phyloP scores from a whole-genome alignment of 1,140 invertebrate genomes.

The Drosophila albomicans region DNA sequence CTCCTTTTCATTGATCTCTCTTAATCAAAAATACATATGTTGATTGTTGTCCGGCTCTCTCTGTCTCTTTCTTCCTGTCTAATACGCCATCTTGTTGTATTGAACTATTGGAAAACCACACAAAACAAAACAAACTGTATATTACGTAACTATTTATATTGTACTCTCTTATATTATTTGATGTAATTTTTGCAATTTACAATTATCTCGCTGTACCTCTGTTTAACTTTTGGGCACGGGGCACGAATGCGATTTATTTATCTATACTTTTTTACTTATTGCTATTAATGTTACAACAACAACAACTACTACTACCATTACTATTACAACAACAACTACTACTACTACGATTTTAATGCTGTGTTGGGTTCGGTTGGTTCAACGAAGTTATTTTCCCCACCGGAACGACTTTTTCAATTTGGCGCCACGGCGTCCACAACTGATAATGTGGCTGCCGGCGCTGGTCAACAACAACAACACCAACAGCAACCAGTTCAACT shows the following conservation, averaged over 20 bases:
- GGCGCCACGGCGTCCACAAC: constrained; percentile 29
- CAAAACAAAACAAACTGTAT: constrained; percentile 18
- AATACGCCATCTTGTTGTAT: constrained; percentile 3
- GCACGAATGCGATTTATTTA: constrained; percentile 12
- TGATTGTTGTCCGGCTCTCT: constrained; percentile 55
- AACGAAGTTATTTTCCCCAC: constrained; percentile 24
- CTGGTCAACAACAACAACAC: constrained; percentile 9
- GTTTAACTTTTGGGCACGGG: constrained; percentile 24
- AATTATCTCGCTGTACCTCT: constrained; percentile 13
- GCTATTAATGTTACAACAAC: neutral
- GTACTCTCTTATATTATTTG: neutral
- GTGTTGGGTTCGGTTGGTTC: neutral
- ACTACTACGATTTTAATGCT: constrained; percentile 2
- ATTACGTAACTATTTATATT: constrained; percentile 15
- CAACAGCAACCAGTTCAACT: constrained; percentile 25
- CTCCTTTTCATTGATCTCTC: constrained; percentile 17
- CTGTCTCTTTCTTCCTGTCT: constrained; percentile 19
- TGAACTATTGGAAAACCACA: constrained; percentile 7
- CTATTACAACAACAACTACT: neutral
- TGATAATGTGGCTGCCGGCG: constrained; percentile 13
- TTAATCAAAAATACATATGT: constrained; percentile 40
- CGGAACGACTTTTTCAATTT: constrained; percentile 63
- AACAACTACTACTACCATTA: constrained; percentile 1
- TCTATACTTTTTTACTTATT: constrained; percentile 10
- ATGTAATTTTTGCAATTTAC: constrained; percentile 15